Evolutionary conservation across 2,888 invertebrate species (phyloP).

Genomic region (Criorhina ranunculi): DNA sequence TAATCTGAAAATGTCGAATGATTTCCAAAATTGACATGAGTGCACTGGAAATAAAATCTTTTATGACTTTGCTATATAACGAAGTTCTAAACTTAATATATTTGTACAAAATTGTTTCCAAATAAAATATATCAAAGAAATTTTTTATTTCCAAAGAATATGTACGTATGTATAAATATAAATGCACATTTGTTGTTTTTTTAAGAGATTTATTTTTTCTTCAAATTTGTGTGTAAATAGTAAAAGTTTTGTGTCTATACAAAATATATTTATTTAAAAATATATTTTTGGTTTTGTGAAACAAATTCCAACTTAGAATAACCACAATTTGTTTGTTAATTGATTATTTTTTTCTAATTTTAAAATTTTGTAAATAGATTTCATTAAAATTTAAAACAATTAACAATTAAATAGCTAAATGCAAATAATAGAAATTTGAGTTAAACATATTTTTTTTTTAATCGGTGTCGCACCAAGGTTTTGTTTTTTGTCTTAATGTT

Average conservation of each 20-base stretch:
- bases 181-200: conserved; percentile 67
- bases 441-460: conserved; percentile 14
- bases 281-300: conserved; percentile 46
- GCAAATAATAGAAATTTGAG: conserved; percentile 23
- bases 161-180: conserved; percentile 74
- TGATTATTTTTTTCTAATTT: not conserved
- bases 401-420: conserved; percentile 32
- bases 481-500: conserved; percentile 32
- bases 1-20: not conserved
- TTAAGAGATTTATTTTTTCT: conserved; percentile 48
- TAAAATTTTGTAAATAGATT: conserved; percentile 52
- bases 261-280: conserved; percentile 70
- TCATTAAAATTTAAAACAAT: conserved; percentile 43
- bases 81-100: not conserved
- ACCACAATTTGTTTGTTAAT: conserved; percentile 13
- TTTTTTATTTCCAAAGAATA: conserved; percentile 33
- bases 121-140: conserved; percentile 17
- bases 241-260: conserved; percentile 68
- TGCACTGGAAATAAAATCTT: not conserved
- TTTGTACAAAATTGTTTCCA: not conserved
- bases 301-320: conserved; percentile 52
- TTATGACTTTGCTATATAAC: not conserved
- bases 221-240: conserved; percentile 73
- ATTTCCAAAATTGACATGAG: not conserved
- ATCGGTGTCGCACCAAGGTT: conserved; percentile 41